These are phyloP conservation scores for Mionectes olivaceus DNA, from an alignment of 2,797 vertebrate genomes.

Conservation along the genomic window DNA sequence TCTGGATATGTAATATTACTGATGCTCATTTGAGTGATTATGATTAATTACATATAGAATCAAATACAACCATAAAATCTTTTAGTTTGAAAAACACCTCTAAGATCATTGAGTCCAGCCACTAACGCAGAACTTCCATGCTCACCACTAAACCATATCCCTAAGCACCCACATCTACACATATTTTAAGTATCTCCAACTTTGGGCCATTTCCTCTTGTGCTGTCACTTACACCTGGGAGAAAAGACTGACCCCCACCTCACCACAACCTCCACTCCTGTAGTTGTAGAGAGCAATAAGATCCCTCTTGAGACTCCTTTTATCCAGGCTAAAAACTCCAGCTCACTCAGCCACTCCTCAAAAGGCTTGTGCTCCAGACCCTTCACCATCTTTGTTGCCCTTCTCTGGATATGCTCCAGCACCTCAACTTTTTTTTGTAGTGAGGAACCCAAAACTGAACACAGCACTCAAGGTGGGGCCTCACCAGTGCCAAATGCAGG, in stretches of 20 bases:
- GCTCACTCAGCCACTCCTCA: fast-evolving
- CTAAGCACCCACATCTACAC: not conserved
- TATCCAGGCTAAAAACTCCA: not conserved
- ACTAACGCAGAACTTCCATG: not conserved
- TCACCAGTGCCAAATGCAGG: not conserved
- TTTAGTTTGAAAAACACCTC: not conserved
- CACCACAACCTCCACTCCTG: not conserved
- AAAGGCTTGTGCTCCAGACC: not conserved
- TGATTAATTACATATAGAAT: not conserved
- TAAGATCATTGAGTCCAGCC: not conserved
- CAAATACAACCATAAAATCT: fast-evolving
- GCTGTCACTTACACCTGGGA: not conserved
- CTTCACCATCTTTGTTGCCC: not conserved
- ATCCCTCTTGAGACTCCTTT: not conserved
- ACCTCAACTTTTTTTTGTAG: not conserved
- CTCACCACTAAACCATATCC: fast-evolving
- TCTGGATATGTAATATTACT: not conserved
- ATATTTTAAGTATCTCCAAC: not conserved
- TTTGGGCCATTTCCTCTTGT: not conserved
- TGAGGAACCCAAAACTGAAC: not conserved
- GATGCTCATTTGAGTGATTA: fast-evolving
- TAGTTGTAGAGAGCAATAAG: fast-evolving
- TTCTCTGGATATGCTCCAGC: not conserved
- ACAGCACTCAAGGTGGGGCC: fast-evolving
- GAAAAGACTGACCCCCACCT: not conserved